Evolutionary conservation across 2,888 invertebrate genomes (phyloP).

Genomic region (Sarcophaga carnaria): DNA sequence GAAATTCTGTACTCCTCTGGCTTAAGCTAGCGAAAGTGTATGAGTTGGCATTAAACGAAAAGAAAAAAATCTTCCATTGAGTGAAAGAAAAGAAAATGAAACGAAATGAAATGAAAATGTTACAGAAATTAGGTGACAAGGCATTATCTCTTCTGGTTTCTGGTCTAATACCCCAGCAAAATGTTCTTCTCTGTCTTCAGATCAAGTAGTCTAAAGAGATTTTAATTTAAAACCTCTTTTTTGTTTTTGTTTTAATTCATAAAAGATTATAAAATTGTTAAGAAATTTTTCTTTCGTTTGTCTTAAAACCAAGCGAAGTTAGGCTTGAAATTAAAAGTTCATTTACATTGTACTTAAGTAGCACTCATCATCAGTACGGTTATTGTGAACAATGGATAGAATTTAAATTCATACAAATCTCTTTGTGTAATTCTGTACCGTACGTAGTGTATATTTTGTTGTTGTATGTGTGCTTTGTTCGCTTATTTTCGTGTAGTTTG

Average conservation of each 20-base stretch:
- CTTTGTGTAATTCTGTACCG: too few relatives aligned
- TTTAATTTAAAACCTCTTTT: slow-evolving; percentile 1
- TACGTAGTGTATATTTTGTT: too few relatives aligned
- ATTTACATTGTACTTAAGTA: slow-evolving; percentile 14
- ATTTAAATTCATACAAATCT: too few relatives aligned
- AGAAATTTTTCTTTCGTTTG: background rate
- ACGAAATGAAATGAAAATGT: background rate
- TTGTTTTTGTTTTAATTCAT: background rate
- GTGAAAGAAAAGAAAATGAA: background rate
- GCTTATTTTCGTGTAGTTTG: too few relatives aligned
- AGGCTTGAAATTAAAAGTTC: slow-evolving; percentile 13
- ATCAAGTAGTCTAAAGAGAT: slow-evolving; percentile 3
- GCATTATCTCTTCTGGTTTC: slow-evolving; percentile 36
- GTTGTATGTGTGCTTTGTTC: too few relatives aligned
- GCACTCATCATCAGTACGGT: background rate
- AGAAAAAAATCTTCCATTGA: background rate
- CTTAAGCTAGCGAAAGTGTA: slow-evolving; percentile 25
- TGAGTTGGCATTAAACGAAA: background rate
- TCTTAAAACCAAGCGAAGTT: background rate
- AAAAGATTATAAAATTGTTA: slow-evolving; percentile 1
- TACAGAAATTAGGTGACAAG: slow-evolving; percentile 65
- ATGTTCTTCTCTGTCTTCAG: background rate
- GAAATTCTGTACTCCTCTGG: slow-evolving; percentile 35
- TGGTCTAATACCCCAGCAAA: background rate
- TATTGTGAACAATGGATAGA: background rate